Evolutionary conservation across 1,140 invertebrate species (phyloP), one percentile per base, ranked within the genome.

Genomic region (Triops longicaudatus): DNA sequence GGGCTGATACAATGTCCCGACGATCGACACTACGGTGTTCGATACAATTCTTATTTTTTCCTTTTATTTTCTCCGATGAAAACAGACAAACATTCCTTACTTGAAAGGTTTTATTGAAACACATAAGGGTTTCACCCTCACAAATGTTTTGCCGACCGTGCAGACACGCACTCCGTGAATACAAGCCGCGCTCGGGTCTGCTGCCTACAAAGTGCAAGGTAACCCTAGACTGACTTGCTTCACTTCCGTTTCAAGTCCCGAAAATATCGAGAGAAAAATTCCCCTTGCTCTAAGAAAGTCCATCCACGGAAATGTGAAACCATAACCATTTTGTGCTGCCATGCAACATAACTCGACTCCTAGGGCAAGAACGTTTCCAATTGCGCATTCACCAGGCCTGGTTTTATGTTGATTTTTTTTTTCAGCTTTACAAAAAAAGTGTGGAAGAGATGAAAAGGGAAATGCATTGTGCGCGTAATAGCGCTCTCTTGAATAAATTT

Each of bases 51-150:
- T 27, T 10, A 41, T 37, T 41, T 14, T 26, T 22, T 22, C 12
- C 10, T 43, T 77, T 26, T 50, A 71, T 12, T 72, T 26, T 41
- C 42, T 41, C 22, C 26, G 42, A 41, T 27, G n/a, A 73, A n/a
- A 71, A 11, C n/a, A 28, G 7, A 37, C 31, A 37, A 37, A 37
- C 2, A 7, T 4, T 37, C 31, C 31, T 84, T 83, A 92, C 91
- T 86, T 93, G 92, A 84, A 96, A 96, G 1, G 93, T 96, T 63
- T 92, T 91, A 6, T 89, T 87, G 78, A 90, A 87, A 81, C 94
- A 96, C 37, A 93, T 93, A 14, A 88, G 89, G 78, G 88, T 89
- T 6, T 86, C 82, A 0, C 92, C 90, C 7, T 88, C 89, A 83
- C 94, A 96, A 79, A 80, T 81, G 79, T 78, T 81, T 88, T 86